Conservation (phyloP, 2,888 invertebrate genomes). For the Acronicta psi region DNA sequence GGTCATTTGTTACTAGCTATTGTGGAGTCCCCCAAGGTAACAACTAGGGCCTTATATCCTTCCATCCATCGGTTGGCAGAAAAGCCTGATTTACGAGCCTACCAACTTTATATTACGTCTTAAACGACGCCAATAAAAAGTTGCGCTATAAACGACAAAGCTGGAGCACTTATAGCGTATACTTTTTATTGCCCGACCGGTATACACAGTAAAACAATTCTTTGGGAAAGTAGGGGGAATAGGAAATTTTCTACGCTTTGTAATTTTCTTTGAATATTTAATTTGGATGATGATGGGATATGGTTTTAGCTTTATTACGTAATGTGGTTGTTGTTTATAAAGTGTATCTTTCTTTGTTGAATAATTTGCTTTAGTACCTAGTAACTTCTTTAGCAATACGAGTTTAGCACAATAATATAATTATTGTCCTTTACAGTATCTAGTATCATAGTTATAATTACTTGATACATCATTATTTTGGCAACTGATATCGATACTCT, state of each 20-base stretch:
- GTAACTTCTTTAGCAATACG: conserved; percentile 9
- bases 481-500: conserved; percentile 7
- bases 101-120: conserved; percentile 79
- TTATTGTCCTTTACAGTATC: too few species aligned
- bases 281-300: conserved; percentile 50
- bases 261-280: conserved; percentile 61
- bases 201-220: conserved; percentile 64
- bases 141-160: conserved; percentile 75
- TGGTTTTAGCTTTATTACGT: conserved; percentile 38
- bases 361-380: background rate
- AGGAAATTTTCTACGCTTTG: conserved; percentile 40
- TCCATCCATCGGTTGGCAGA: conserved; percentile 63
- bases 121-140: conserved; percentile 85
- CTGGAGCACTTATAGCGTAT: conserved; percentile 67
- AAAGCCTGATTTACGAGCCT: conserved; percentile 81
- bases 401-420: too few species aligned
- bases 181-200: conserved; percentile 65
- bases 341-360: background rate
- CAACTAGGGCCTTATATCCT: background rate
- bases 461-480: conserved; percentile 4
- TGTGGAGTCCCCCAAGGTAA: conserved; percentile 2
- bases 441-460: conserved; percentile 13
- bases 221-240: conserved; percentile 52
- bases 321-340: conserved; percentile 6
- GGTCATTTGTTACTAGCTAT: conserved; percentile 3